Evolutionary conservation across 2,113 vertebrate species (phyloP), one percentile per base, ranked within the genome.

Genomic region (Aphyosemion australe): DNA sequence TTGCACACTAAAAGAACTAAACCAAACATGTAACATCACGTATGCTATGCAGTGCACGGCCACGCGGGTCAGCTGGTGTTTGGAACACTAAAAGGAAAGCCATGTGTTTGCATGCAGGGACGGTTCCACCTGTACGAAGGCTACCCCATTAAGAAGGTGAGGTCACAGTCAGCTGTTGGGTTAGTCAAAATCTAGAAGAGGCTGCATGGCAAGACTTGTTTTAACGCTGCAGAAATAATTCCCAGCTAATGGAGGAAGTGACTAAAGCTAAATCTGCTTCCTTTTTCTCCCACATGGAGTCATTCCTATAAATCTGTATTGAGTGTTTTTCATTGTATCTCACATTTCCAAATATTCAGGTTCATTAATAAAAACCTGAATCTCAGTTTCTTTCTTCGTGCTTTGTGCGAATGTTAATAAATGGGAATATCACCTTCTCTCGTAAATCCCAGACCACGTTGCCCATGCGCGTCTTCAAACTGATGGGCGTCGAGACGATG

Each of bases 61-160:
- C 97, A 99, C 0, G 90, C 81, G 5, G 95, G 96, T 9, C 90
- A 76, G 0, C 60, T 98, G 80, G 94, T 96, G 84, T 96, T 99
- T 79, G 97, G 97, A 15, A 91, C 93, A 21, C 83, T 99, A 56
- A 94, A 89, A 0, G 94, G 93, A 5, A 94, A 88, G 67, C 72
- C 88, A 2, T 98, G 95, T 1, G 95, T 98, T 55, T 94, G 96
- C 80, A 98, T 98, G 97, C 94, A 97, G 82, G 97, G 96, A 21
- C 90, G 97, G 6, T 98, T 96, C 85, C 96, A 98, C 78, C 73
- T 84, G 9, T 98, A 98, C 0, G 96, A 98, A 69, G 96, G 96
- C 2, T 93, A 96, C 76, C 74, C 95, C 0, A 51, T 94, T 61
- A 93, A 94, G 87, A 93, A 87, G 95, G 96, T 97, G 87, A 76